phyloP scores from a whole-genome alignment of 2,113 vertebrate genomes.

The Acanthochromis polyacanthus region DNA sequence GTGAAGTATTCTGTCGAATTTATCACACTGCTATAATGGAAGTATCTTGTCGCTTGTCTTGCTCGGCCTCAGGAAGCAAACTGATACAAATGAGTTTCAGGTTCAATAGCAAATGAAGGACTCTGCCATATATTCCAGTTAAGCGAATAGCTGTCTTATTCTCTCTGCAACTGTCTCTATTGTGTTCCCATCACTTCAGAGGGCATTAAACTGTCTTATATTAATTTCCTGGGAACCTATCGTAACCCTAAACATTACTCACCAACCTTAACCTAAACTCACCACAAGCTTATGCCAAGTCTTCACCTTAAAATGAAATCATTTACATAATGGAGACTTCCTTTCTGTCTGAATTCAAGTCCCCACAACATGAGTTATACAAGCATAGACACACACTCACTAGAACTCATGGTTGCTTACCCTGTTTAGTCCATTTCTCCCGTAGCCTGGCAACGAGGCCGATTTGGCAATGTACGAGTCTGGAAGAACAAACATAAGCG shows the following conservation, averaged over 20 bases:
- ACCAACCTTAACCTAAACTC: too few species aligned
- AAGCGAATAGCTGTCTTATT: conserved; percentile 14
- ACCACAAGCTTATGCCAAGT: not conserved
- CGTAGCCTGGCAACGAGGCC: conserved; percentile 93
- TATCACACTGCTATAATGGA: not conserved
- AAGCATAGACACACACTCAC: not conserved
- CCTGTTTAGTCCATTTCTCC: conserved; percentile 91
- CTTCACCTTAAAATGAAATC: not conserved
- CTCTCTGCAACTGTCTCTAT: not conserved
- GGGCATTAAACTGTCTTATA: not conserved
- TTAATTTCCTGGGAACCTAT: too few species aligned
- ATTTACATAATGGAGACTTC: not conserved
- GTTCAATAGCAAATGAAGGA: conserved; percentile 28
- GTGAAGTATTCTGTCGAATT: not conserved
- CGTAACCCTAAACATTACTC: too few species aligned
- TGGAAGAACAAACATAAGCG: conserved; percentile 74
- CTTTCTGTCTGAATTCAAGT: not conserved
- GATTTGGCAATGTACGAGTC: conserved; percentile 94
- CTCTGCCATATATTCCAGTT: conserved; percentile 9
- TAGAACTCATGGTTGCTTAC: conserved; percentile 80
- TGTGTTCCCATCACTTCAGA: not conserved
- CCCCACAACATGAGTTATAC: not conserved
- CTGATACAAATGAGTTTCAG: conserved; percentile 34
- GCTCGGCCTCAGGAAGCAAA: conserved; percentile 26
- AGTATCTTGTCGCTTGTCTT: not conserved